A percentile compares a stretch with the other conserved stretches of the same genome.
phyloP scores from a whole-genome alignment of 1,140 invertebrate genomes.

The Paraescarpia echinospica region DNA sequence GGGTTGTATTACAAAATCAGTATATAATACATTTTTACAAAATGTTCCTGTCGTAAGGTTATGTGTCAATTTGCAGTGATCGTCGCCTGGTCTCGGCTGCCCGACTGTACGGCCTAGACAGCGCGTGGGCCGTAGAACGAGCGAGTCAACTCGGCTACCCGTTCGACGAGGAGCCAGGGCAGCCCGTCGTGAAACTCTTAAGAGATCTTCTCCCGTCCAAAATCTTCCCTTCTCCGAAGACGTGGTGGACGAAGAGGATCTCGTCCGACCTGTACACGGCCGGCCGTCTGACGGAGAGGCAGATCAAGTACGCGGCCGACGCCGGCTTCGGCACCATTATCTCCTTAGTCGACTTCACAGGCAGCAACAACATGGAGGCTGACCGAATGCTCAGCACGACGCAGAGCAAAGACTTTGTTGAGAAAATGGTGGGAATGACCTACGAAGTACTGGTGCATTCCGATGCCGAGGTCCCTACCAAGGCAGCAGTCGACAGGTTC shows the following conservation, averaged over 20 bases:
- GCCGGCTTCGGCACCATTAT: conserved; percentile 10
- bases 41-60: no score
- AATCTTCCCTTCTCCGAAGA: neutral
- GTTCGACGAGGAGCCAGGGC: neutral
- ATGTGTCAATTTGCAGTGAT: neutral
- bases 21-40: no score
- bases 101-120: neutral
- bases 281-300: conserved; percentile 14
- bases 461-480: neutral
- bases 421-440: neutral
- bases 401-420: neutral
- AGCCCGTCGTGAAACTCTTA: neutral
- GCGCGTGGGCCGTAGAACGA: neutral
- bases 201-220: neutral
- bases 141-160: neutral
- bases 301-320: conserved; percentile 19
- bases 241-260: conserved; percentile 21
- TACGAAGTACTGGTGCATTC: neutral
- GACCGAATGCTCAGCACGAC: neutral
- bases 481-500: neutral
- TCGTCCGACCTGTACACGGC: conserved; percentile 4
- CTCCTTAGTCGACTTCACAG: neutral
- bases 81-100: neutral
- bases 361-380: neutral
- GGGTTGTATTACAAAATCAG: no score